Evolutionary conservation across 2,797 vertebrate species (phyloP).

Genomic region (Novumbra hubbsi): DNA sequence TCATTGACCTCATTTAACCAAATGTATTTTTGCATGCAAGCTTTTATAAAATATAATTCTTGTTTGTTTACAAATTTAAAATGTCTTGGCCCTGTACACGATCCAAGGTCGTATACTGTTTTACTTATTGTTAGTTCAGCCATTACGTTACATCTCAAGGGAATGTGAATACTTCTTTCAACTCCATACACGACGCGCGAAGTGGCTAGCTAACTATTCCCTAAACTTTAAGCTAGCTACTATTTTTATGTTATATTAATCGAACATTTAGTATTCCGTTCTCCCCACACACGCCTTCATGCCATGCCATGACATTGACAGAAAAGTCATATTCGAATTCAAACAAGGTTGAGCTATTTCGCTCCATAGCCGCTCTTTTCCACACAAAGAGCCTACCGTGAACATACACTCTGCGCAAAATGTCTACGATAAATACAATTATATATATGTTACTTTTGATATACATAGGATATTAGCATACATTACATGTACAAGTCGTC

Average conservation of each 20-base stretch:
- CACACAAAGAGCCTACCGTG: not conserved
- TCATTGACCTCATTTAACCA: no score
- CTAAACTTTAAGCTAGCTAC: not conserved
- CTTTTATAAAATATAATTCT: no score
- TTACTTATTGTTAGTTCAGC: not conserved
- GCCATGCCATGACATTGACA: not conserved
- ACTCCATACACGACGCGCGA: not conserved
- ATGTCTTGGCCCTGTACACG: no score
- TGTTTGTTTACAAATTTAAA: no score
- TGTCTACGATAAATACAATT: not conserved
- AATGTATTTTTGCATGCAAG: no score
- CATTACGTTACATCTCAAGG: not conserved
- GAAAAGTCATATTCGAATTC: not conserved
- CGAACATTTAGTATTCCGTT: no score
- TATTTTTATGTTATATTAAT: no score
- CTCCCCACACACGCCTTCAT: no score
- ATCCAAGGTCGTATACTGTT: not conserved
- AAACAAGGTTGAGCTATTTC: not conserved
- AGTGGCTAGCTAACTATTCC: not conserved
- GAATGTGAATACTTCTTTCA: not conserved
- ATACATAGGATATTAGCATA: slow-evolving; percentile 14
- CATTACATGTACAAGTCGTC: slow-evolving; percentile 26
- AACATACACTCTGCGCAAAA: not conserved
- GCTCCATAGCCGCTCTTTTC: not conserved
- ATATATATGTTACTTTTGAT: slow-evolving; percentile 22